Conservation (phyloP, 2,113 vertebrate species). For the Lethenteron reissneri region DNA sequence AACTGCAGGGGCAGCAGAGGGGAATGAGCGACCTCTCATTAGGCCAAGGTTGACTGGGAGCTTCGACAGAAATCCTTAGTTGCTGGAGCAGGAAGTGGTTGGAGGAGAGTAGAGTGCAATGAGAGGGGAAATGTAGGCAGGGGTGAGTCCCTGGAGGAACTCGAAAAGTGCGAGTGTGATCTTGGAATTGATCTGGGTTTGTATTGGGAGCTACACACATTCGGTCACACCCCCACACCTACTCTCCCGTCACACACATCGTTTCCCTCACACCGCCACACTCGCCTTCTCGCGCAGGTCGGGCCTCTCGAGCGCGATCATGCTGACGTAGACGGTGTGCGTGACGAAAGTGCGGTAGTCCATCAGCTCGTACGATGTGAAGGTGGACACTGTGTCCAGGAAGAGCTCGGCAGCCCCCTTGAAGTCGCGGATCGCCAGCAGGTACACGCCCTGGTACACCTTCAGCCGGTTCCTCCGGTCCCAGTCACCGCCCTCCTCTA, state of each 20-base stretch:
- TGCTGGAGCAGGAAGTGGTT: too few relatives aligned
- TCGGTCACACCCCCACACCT: too few relatives aligned
- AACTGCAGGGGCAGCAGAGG: too few relatives aligned
- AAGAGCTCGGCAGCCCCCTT: constrained; percentile 92
- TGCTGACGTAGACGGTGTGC: constrained; percentile 88
- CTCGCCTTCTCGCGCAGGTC: constrained; percentile 87
- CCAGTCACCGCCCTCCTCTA: constrained; percentile 96
- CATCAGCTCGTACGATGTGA: constrained; percentile 99
- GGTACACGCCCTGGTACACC: constrained; percentile 92
- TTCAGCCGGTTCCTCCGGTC: constrained; percentile 87
- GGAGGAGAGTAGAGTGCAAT: not conserved
- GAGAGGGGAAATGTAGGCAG: not conserved
- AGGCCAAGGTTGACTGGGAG: too few relatives aligned
- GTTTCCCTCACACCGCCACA: not conserved
- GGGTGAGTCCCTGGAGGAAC: not conserved
- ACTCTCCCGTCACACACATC: too few relatives aligned
- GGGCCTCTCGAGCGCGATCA: constrained; percentile 86
- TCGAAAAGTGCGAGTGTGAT: not conserved
- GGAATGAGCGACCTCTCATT: too few relatives aligned
- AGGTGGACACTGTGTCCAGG: constrained; percentile 85
- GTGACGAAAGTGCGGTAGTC: constrained; percentile 98
- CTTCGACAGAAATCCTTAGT: too few relatives aligned
- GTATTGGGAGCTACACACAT: too few relatives aligned
- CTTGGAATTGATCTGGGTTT: not conserved
- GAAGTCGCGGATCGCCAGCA: constrained; percentile 84